Base-by-base conservation (phyloP, 2,113 vertebrate genomes). In the Oryzias melastigma region DNA sequence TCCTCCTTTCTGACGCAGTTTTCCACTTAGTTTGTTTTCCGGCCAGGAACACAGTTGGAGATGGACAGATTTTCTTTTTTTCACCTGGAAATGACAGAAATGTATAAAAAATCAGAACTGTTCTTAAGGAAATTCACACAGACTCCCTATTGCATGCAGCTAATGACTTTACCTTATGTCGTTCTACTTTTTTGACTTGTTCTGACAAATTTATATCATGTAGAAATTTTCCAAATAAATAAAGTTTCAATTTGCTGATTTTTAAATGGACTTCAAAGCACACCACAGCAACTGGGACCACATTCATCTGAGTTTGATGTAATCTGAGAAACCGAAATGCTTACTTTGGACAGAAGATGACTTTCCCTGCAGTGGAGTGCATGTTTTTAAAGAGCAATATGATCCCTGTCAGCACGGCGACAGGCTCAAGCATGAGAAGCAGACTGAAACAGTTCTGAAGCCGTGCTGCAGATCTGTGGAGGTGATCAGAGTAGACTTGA, bases 331-430 rank as follows among this genome's bases (percentile, higher is more conserved):
- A 72, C 57, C 18, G 2, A 50, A 82, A 62, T 65, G 65, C 65
- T 67, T 58, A 53, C 54, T 77, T 65, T 85, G 74, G 68, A 72
- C 54, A 17, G 13, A 45, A 64, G 66, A 61, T 54, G 0, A 5
- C 29, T 63, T 25, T 73, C 46, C 56, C 24, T 51, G 49, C 78
- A 60, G 70, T 55, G 67, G 61, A 53, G 22, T 57, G 60, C 59
- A 25, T 73, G 71, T 78, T 86, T 81, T 73, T 45, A 78, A 41
- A 50, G 78, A 69, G 78, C 0, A 59, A 83, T 49, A 73, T 76
- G 76, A 87, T 78, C 52, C 72, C 62, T 80, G 78, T 85, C 85
- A 82, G 75, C 75, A 64, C 22, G 52, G 73, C 43, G 58, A 73
- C 19, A 18, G 74, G 65, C 29, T 51, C 71, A 68, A 27, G 50